Conservation (phyloP, 2,113 vertebrate species). For the Chinchilla lanigera region DNA sequence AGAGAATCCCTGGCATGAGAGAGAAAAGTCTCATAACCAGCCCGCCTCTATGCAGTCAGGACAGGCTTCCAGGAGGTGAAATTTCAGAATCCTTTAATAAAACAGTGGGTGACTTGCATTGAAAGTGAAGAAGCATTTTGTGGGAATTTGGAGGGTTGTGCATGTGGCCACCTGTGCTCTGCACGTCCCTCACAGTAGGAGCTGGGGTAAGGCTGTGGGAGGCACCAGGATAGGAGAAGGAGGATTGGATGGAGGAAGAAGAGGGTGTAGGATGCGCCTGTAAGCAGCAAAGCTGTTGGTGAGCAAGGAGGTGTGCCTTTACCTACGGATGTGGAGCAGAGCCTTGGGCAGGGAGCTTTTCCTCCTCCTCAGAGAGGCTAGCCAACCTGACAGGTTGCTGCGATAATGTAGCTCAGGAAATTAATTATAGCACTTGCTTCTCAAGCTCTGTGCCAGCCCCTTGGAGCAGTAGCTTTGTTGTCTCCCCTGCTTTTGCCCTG, state of each 20-base stretch:
- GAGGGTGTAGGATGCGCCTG: accelerated
- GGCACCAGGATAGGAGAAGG: not conserved
- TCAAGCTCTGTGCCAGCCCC: accelerated
- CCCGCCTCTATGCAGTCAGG: not conserved
- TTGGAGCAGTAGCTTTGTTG: accelerated
- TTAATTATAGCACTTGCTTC: not conserved
- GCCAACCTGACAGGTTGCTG: not conserved
- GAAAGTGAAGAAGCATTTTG: not conserved
- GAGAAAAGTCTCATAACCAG: not conserved
- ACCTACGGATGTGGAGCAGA: not conserved
- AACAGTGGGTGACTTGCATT: not conserved
- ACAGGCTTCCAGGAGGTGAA: not conserved
- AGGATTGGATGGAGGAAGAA: too few species aligned
- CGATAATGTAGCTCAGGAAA: not conserved
- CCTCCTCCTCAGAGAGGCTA: too few species aligned
- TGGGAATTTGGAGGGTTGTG: not conserved
- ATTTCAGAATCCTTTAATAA: not conserved
- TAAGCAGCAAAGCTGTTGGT: not conserved
- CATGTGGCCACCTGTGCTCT: accelerated
- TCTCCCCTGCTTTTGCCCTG: not conserved
- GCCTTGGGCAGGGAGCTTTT: not conserved
- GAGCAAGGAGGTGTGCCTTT: not conserved
- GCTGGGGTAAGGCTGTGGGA: not conserved
- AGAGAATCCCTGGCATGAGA: not conserved
- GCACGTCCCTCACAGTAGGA: not conserved